Evolutionary conservation across 2,113 vertebrate species (phyloP).

Genomic region (Coreoperca whiteheadi): DNA sequence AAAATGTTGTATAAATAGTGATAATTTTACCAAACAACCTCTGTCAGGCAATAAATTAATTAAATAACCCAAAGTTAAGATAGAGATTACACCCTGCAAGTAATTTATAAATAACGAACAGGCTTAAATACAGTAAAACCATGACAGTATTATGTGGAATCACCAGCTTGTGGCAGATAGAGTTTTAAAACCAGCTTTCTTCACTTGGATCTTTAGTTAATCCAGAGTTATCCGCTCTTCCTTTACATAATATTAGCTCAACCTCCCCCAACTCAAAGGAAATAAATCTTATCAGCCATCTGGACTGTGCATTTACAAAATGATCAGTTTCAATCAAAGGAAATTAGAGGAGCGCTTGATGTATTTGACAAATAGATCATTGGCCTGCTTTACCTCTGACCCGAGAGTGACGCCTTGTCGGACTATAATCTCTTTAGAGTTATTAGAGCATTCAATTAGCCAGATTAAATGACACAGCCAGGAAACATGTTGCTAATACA

Average conservation of each 20-base stretch:
- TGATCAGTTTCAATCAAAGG: slow-evolving; percentile 87
- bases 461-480: slow-evolving; percentile 80
- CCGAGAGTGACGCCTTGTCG: slow-evolving; percentile 76
- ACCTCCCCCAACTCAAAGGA: slow-evolving; percentile 72
- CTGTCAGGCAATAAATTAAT: not conserved
- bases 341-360: slow-evolving; percentile 86
- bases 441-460: slow-evolving; percentile 85
- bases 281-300: slow-evolving; percentile 86
- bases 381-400: slow-evolving; percentile 85
- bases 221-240: slow-evolving; percentile 78
- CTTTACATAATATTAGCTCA: slow-evolving; percentile 84
- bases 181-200: slow-evolving; percentile 78
- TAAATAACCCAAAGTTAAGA: slow-evolving; percentile 19
- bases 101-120: slow-evolving; percentile 21
- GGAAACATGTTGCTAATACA: slow-evolving; percentile 74
- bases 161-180: slow-evolving; percentile 59
- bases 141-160: slow-evolving; percentile 41
- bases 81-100: not conserved
- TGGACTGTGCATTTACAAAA: slow-evolving; percentile 85
- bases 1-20: not conserved
- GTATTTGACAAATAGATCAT: slow-evolving; percentile 88
- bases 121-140: slow-evolving; percentile 49
- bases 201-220: slow-evolving; percentile 69
- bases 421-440: slow-evolving; percentile 85
- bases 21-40: not conserved